Evolutionary conservation across 1,140 invertebrate species (phyloP), one percentile per base, ranked within the genome.

Genomic region (Drosophila azteca): DNA sequence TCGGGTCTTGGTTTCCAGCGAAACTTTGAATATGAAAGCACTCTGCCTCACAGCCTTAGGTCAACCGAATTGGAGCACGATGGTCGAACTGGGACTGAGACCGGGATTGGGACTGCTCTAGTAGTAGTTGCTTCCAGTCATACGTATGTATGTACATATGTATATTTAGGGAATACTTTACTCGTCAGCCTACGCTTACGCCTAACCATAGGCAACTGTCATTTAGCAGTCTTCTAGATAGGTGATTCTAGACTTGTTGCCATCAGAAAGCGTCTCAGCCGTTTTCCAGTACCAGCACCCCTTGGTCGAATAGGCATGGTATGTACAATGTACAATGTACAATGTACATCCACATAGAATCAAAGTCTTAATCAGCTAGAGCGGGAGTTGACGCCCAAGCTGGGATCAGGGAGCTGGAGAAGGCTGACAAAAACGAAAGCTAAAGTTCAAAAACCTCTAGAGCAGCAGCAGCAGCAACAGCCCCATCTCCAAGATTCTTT

Each of bases 371-470:
- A 59, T 26, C 51, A 48, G 60, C 48, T 54, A 2, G 31, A 31
- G 31, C 31, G 9, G 8, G 2, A 31, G 31, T 8, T 31, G 31
- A 9, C 6, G 26, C 26, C 6, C 0, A 26, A 26, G 5, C 26
- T 29, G 51, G 17, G 15, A 24, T 31, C 9, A 54, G 39, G 29
- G 35, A 35, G 39, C 20, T 41, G 65, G 60, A 57, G 22, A 67
- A 73, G 78, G 72, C 43, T 44, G 48, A 76, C 74, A 79, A 79
- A 81, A 81, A 81, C 79, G 79, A 81, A 80, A 80, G 78, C 78
- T 72, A 51, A 55, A 72, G 67, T 77, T 81, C 65, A 65, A 77
- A 81, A 71, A 76, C 78, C 78, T 62, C 55, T 57, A 51, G 26
- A 61, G 20, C 20, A 11, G 13, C 31, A 39, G 31, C 31, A 8